These are phyloP conservation scores for Cotesia congregata DNA, from an alignment of 2,888 invertebrate species.

Conservation along the genomic window DNA sequence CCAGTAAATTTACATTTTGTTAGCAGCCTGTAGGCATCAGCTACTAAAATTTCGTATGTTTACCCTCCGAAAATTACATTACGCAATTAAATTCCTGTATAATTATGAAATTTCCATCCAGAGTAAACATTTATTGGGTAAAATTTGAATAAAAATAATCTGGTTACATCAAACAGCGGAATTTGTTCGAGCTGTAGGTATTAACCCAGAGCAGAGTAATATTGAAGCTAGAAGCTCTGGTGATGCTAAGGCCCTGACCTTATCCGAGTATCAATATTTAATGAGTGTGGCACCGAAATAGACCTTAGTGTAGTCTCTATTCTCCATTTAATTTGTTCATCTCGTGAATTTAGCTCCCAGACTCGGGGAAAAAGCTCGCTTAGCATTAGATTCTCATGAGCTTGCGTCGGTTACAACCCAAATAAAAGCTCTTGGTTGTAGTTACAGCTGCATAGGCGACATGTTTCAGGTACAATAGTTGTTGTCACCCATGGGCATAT, in stretches of 20 bases:
- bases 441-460: background rate
- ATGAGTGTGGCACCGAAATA: conserved; percentile 26
- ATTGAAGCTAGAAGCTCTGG: conserved; percentile 14
- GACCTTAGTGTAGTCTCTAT: conserved; percentile 17
- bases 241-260: conserved; percentile 29
- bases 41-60: background rate
- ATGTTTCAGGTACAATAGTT: conserved; percentile 15
- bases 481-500: conserved; percentile 33
- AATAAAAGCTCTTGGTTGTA: background rate
- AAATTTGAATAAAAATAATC: too few species aligned
- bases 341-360: background rate
- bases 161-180: too few species aligned
- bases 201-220: background rate
- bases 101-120: too few species aligned
- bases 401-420: conserved; percentile 14
- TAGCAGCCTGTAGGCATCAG: conserved; percentile 5
- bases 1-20: conserved; percentile 22
- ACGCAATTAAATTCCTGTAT: too few species aligned
- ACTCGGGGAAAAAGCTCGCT: background rate
- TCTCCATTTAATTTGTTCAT: background rate
- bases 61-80: background rate
- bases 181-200: background rate
- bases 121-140: too few species aligned
- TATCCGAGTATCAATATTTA: conserved; percentile 32
- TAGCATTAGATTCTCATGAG: conserved; percentile 29